Evolutionary conservation across 1,140 invertebrate genomes (phyloP).

Genomic region (Lepidurus arcticus): DNA sequence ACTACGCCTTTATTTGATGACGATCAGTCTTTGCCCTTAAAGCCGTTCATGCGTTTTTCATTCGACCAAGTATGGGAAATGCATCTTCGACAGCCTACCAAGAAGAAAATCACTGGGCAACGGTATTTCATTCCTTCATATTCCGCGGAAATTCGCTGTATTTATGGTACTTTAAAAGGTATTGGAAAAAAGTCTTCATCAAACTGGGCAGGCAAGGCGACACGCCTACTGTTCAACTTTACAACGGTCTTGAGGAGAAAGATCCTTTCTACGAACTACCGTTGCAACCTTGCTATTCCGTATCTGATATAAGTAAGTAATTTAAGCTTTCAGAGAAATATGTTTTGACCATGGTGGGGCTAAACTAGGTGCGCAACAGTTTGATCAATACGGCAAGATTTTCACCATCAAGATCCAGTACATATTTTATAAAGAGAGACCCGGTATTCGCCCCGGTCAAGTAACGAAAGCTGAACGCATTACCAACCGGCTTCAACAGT

Average conservation of each 20-base stretch:
- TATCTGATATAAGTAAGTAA: slow-evolving; percentile 65
- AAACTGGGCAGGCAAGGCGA: slow-evolving; percentile 71
- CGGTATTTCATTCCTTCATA: slow-evolving; percentile 46
- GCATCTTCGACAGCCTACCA: slow-evolving; percentile 89
- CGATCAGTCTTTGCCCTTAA: slow-evolving; percentile 84
- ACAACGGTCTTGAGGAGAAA: slow-evolving; percentile 75
- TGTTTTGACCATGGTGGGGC: neutral
- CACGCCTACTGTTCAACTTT: slow-evolving; percentile 76
- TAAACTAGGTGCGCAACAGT: slow-evolving; percentile 78
- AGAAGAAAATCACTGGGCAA: slow-evolving; percentile 96
- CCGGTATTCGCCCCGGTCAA: slow-evolving; percentile 91
- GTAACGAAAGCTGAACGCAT: slow-evolving; percentile 88
- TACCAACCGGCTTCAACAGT: slow-evolving; percentile 84
- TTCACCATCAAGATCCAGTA: slow-evolving; percentile 98
- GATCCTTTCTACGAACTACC: slow-evolving; percentile 90
- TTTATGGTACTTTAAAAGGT: slow-evolving; percentile 52
- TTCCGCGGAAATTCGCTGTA: neutral
- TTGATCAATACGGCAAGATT: slow-evolving; percentile 97
- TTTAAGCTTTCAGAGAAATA: neutral
- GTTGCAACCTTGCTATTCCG: slow-evolving; percentile 84
- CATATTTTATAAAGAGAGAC: slow-evolving; percentile 95
- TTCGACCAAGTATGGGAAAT: slow-evolving; percentile 74
- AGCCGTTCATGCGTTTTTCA: slow-evolving; percentile 70
- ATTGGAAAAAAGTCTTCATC: slow-evolving; percentile 97
- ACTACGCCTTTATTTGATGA: slow-evolving; percentile 92